Percentiles rank a stretch among this genome's conserved stretches.
Conservation (phyloP, 2,797 vertebrate genomes). For the Oreochromis grahami region DNA sequence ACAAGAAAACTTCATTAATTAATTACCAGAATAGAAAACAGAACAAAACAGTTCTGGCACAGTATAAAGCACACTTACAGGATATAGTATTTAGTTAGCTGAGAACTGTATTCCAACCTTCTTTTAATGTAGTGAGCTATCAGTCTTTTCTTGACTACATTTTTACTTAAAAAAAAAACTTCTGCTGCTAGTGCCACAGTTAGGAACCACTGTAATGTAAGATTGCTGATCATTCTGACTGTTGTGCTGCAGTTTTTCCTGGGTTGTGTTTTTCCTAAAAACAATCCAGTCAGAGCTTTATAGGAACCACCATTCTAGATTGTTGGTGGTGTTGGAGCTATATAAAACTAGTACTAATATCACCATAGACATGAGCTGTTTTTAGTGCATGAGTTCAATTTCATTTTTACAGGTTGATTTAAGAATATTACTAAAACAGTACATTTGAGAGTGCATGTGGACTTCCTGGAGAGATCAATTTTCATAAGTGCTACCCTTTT, state of each 20-base stretch:
- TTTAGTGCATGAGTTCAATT: background rate
- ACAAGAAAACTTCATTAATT: background rate
- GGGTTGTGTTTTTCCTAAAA: background rate
- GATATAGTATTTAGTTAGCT: background rate
- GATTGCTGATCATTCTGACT: background rate
- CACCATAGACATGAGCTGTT: background rate
- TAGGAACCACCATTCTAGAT: background rate
- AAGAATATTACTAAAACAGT: conserved; percentile 10
- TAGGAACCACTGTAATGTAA: background rate
- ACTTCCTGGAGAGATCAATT: conserved; percentile 13
- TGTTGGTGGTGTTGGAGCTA: background rate
- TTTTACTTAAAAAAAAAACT: background rate
- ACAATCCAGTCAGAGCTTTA: background rate
- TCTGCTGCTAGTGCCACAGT: background rate
- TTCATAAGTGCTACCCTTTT: conserved; percentile 19
- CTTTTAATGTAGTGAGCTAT: background rate
- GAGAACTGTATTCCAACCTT: background rate
- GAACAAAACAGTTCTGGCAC: background rate
- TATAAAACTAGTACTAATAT: background rate
- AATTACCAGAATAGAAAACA: background rate
- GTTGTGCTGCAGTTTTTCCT: background rate
- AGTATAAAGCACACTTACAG: background rate
- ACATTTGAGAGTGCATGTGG: background rate
- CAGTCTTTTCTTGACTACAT: background rate
- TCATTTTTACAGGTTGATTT: background rate